Evolutionary conservation across 1,140 invertebrate species (phyloP), one percentile per base, ranked within the genome.

Genomic region (Ectropis grisescens): DNA sequence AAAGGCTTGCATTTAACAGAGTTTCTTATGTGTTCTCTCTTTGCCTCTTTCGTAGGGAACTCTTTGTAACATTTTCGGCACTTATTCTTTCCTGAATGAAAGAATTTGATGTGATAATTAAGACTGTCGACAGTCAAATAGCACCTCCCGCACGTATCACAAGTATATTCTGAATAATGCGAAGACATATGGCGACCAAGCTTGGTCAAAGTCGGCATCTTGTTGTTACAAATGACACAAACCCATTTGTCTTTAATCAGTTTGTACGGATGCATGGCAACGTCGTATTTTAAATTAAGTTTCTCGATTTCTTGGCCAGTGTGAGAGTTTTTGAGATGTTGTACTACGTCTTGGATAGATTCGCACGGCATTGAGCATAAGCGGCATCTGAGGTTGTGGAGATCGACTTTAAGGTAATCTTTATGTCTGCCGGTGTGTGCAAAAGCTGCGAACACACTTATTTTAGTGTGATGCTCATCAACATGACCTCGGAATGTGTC

Each of bases 191-290:
- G 24, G 2, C 24, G 4, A n/a, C 24, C 2, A 2, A 26, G 24
- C 24, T 6, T 10, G 3, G 6, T 26, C 24, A 26, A 10, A 2
- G 10, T 7, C 24, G 24, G 24, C 24, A n/a, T 4, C n/a, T 26
- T 26, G 4, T 6, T 10, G 2, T 6, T n/a, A 26, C 24, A 26
- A 2, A 26, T 26, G 6, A 10, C 4, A 10, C 24, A 26, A 26
- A 26, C 24, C 47, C 52, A 75, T 13, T 58, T 68, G 9, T 70
- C 61, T n/a, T 47, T 55, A 8, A 58, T 52, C 13, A 80, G 36
- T 36, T 36, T 59, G 33, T 72, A 72, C 2, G 64, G 65, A 28
- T 72, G 65, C 37, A 76, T 34, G 6, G 54, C 54, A 0, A 71
- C 48, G 1, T 64, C 60, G 7, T 41, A 56, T 8, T 53, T 43